Conservation (phyloP, 2,888 invertebrate species). For the Clunio marinus region DNA sequence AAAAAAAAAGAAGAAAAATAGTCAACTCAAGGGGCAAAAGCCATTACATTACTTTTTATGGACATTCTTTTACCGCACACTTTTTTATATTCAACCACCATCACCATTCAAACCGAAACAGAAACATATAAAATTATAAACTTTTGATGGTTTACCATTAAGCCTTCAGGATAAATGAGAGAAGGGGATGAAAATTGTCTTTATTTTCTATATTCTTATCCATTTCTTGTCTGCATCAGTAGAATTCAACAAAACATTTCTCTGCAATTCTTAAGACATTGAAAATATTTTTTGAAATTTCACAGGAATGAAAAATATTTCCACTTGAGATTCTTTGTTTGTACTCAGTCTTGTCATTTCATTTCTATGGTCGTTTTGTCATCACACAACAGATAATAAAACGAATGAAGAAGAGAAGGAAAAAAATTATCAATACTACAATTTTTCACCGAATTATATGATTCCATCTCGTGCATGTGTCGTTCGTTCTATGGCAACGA, state of each 20-base stretch:
- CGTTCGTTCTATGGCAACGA: background rate
- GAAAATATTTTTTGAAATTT: too few species aligned
- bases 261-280: too few species aligned
- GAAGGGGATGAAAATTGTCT: background rate
- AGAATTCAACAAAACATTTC: too few species aligned
- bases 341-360: too few species aligned
- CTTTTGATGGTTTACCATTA: slow-evolving; percentile 32
- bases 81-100: slow-evolving; percentile 19
- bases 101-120: background rate
- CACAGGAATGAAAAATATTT: too few species aligned
- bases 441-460: slow-evolving; percentile 36
- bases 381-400: slow-evolving; percentile 5
- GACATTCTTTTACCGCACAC: slow-evolving; percentile 24
- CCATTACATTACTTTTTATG: slow-evolving; percentile 39
- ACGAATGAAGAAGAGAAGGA: background rate
- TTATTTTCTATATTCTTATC: too few species aligned
- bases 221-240: too few species aligned
- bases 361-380: background rate
- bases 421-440: slow-evolving; percentile 26
- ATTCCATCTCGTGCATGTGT: background rate
- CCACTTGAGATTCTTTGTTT: too few species aligned
- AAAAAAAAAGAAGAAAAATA: slow-evolving; percentile 1
- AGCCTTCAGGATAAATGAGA: background rate
- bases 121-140: slow-evolving; percentile 19
- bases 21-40: slow-evolving; percentile 35